These are phyloP conservation scores for Ifrita kowaldi DNA, from an alignment of 2,113 vertebrate genomes.

Conservation along the genomic window DNA sequence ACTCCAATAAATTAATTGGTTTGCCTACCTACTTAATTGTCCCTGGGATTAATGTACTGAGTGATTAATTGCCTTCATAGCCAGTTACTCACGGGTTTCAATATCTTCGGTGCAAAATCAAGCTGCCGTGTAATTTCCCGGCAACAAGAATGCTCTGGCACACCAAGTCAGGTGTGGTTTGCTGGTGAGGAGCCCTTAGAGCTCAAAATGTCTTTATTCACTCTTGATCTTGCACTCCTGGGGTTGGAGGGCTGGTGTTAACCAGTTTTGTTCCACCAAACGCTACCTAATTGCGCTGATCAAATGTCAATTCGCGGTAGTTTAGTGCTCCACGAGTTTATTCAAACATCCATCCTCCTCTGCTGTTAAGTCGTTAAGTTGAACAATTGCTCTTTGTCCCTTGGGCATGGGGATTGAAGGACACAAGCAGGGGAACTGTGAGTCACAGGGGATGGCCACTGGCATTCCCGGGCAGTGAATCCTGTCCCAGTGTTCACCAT, in stretches of 20 bases:
- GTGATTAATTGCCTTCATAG: conserved; percentile 23
- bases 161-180: neutral
- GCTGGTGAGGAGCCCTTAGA: neutral
- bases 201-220: neutral
- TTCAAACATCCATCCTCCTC: neutral
- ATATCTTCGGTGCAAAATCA: neutral
- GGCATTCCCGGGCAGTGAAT: neutral
- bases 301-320: neutral
- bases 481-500: neutral
- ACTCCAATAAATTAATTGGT: neutral
- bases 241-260: neutral
- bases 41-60: neutral
- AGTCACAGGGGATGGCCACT: neutral
- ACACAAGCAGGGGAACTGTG: neutral
- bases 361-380: neutral
- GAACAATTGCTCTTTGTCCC: neutral
- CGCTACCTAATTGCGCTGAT: neutral
- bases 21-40: conserved; percentile 4
- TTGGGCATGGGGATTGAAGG: neutral
- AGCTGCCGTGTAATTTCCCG: neutral
- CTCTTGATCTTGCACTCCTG: neutral
- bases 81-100: neutral
- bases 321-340: neutral
- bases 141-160: neutral
- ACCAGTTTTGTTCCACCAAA: neutral